Evolutionary conservation across 53 echinoderm and acorn worm species (phyloP).

Genomic region (Pentamera pediparva): DNA sequence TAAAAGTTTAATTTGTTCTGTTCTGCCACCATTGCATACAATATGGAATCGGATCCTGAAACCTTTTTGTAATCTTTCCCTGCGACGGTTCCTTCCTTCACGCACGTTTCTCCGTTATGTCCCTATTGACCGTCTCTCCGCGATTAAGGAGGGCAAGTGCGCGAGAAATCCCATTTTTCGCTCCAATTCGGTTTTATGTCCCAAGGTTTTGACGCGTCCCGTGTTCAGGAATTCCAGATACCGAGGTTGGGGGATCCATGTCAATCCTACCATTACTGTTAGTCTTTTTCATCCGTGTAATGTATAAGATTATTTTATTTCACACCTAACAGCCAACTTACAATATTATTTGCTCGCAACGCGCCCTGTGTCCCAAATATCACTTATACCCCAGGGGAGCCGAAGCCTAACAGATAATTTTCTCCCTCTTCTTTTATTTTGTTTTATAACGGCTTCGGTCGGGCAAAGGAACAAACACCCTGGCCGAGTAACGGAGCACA

Average conservation of each 20-base stretch:
- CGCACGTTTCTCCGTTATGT: too few relatives aligned
- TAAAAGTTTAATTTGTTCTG: too few relatives aligned
- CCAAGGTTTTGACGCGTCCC: slow-evolving; percentile 33
- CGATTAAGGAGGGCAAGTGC: slow-evolving; percentile 36
- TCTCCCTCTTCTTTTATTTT: neutral
- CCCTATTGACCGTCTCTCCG: too few relatives aligned
- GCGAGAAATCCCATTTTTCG: slow-evolving; percentile 36
- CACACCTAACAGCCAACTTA: slow-evolving; percentile 17
- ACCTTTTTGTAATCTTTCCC: too few relatives aligned
- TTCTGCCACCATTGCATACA: too few relatives aligned
- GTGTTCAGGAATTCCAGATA: neutral
- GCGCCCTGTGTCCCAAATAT: slow-evolving; percentile 1
- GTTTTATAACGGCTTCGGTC: neutral
- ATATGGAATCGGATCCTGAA: too few relatives aligned
- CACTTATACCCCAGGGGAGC: slow-evolving; percentile 12
- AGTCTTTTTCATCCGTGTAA: slow-evolving; percentile 20
- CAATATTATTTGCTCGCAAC: slow-evolving; percentile 28
- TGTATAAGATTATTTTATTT: slow-evolving; percentile 20
- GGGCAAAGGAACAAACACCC: slow-evolving; percentile 27
- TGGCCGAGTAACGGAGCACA: slow-evolving; percentile 28
- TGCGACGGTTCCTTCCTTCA: too few relatives aligned
- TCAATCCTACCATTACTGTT: slow-evolving; percentile 23
- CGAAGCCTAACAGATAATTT: slow-evolving; percentile 9
- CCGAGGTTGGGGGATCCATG: neutral
- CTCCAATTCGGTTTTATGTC: slow-evolving; percentile 24